phyloP scores from a whole-genome alignment of 2,888 invertebrate species.

The Leptopilina myrica region DNA sequence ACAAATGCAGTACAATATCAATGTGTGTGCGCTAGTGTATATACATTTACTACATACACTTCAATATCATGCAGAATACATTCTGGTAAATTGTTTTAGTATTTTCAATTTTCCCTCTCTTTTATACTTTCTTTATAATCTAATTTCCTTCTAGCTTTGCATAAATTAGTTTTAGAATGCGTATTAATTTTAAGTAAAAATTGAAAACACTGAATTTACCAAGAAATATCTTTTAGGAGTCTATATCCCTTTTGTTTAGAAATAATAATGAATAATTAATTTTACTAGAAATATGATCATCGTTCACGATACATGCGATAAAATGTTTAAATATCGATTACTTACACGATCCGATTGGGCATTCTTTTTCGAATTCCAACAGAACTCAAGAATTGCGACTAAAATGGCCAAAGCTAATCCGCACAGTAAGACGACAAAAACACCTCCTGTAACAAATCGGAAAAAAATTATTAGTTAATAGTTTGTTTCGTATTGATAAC shows the following conservation, averaged over 20 bases:
- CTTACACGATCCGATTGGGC: slow-evolving; percentile 86
- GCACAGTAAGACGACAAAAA: slow-evolving; percentile 96
- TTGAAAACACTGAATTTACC: neutral
- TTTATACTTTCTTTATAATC: neutral
- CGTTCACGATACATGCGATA: neutral
- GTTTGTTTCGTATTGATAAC: too few species aligned
- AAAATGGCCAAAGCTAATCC: slow-evolving; percentile 94
- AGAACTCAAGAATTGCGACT: slow-evolving; percentile 95
- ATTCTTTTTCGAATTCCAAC: slow-evolving; percentile 95
- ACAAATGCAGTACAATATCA: slow-evolving; percentile 9
- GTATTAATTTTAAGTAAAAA: neutral
- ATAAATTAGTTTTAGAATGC: neutral
- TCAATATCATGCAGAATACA: neutral
- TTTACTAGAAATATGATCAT: neutral
- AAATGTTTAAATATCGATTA: slow-evolving; percentile 27
- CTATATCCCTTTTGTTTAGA: neutral
- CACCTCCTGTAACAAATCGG: slow-evolving; percentile 84
- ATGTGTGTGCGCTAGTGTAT: neutral
- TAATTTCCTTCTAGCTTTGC: too few species aligned
- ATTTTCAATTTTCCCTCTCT: neutral
- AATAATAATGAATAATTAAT: neutral
- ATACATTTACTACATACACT: neutral
- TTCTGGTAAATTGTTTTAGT: neutral
- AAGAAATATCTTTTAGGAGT: neutral
- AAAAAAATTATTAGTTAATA: neutral